Conservation (phyloP, 2,797 vertebrate species). For the Podarcis lilfordi region DNA sequence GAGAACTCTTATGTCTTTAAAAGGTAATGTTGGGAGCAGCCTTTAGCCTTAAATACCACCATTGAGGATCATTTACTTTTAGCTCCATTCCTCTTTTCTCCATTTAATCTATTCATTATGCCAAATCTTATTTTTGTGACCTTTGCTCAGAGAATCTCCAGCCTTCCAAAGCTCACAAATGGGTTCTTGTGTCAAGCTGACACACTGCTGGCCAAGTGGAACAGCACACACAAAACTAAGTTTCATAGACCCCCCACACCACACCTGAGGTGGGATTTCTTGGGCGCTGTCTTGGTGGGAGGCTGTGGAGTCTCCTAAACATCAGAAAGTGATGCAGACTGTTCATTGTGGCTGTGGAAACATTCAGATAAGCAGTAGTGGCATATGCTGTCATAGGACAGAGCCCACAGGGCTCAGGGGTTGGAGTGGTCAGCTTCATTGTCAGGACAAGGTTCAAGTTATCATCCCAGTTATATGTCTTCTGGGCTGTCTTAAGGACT, state of each 20-base stretch:
- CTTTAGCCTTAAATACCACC: conserved; percentile 41
- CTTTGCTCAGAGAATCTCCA: conserved; percentile 73
- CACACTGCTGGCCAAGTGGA: conserved; percentile 63
- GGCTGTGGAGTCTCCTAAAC: conserved; percentile 58
- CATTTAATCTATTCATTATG: conserved; percentile 68
- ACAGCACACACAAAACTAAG: conserved; percentile 47
- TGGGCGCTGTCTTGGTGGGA: conserved; percentile 43
- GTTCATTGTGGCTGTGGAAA: conserved; percentile 55
- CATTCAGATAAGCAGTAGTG: conserved; percentile 47
- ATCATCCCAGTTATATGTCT: background rate
- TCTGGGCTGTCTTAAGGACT: background rate
- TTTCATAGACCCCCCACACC: conserved; percentile 50
- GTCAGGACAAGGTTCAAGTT: background rate
- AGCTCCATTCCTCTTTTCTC: conserved; percentile 65
- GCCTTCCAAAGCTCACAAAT: conserved; percentile 73
- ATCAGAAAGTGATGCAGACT: conserved; percentile 51
- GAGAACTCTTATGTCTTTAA: conserved; percentile 48
- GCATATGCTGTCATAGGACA: conserved; percentile 38
- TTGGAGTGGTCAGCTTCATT: background rate
- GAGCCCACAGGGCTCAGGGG: background rate
- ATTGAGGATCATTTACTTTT: conserved; percentile 68
- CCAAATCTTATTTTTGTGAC: conserved; percentile 75
- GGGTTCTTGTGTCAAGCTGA: conserved; percentile 69
- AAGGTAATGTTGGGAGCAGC: conserved; percentile 48
- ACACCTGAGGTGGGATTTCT: conserved; percentile 57